Base-by-base conservation (phyloP, 2,888 invertebrate genomes). In the Choristoneura rosaceana region DNA sequence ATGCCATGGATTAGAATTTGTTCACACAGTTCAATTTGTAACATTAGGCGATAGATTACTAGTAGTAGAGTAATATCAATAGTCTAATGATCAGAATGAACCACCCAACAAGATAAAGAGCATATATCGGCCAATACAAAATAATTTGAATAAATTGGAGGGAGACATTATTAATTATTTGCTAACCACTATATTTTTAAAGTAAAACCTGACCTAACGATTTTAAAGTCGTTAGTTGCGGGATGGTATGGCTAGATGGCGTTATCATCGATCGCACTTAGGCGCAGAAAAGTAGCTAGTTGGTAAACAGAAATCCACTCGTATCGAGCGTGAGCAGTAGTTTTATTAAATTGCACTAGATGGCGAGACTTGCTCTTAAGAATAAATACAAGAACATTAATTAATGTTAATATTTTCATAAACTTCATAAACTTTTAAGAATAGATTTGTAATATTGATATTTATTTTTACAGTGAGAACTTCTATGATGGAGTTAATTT, bases 391-490 rank as follows among this genome's bases (percentile, higher is more conserved):
- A 38, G 5, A 38, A 38, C 38, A 38, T 38, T 38, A 7, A 7
- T 38, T 5, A 4, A 2, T 5, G 5, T 34, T 34, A 34, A 4
- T 7, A 38, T 38, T 38, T 38, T 25, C 25, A 25, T 25, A 25
- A 25, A 25, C 25, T 25, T 25, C 25, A 25, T 25, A 25, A 25
- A 25, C 25, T 25, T 25, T 0, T 25, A 2, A 25, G 25, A 25
- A 25, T 1, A 25, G 25, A 25, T 25, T 25, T 25, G 25, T n/a
- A 47, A 47, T 47, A n/a, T n/a, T 0, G 0, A 14, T n/a, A n/a
- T 71, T 75, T 78, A 82, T 73, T 84, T 77, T 96, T 95, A 64
- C 95, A 96, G 96, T 87, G 96, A 96, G 94, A 96, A 96, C 85
- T 96, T 95, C 92, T 96, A 95, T 88, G 96, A 95, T 77, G 95